phyloP scores from a whole-genome alignment of 2,888 invertebrate genomes.

The Zaprionus obscuricornis region DNA sequence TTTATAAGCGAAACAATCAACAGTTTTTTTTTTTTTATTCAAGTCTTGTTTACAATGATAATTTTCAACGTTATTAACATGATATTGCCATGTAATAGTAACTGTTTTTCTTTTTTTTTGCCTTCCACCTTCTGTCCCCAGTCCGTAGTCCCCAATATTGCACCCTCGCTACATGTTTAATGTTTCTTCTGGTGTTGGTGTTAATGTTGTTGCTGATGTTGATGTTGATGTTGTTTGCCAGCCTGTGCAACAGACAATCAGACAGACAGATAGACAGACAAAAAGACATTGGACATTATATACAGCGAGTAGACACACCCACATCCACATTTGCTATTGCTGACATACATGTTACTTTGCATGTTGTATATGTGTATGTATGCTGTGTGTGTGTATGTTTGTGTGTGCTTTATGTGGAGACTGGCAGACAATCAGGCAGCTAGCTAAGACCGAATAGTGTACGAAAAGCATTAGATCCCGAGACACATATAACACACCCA shows the following conservation, averaged over 20 bases:
- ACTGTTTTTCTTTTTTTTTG: too few relatives aligned
- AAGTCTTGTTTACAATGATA: constrained; percentile 12
- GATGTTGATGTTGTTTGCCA: constrained; percentile 40
- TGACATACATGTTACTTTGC: constrained; percentile 69
- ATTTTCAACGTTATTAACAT: constrained; percentile 47
- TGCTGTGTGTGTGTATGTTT: constrained; percentile 5
- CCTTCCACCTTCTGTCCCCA: too few relatives aligned
- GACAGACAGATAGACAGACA: too few relatives aligned
- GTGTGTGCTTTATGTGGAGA: constrained; percentile 14
- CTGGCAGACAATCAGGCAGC: constrained; percentile 53
- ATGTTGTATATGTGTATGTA: constrained; percentile 44
- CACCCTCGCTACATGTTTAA: constrained; percentile 13
- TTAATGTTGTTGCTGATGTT: constrained; percentile 51
- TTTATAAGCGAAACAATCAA: too few relatives aligned
- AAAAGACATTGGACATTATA: too few relatives aligned
- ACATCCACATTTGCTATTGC: constrained; percentile 36
- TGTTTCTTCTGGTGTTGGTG: constrained; percentile 34
- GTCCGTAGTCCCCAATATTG: too few relatives aligned
- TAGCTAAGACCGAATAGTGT: constrained; percentile 12
- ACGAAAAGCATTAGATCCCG: constrained; percentile 50
- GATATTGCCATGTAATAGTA: constrained; percentile 62
- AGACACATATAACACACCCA: constrained; percentile 58
- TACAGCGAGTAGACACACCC: constrained; percentile 52
- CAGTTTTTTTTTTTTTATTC: too few relatives aligned
- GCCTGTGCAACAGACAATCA: constrained; percentile 27